phyloP scores from a whole-genome alignment of 2,797 vertebrate genomes.

The Anas flavirostris region DNA sequence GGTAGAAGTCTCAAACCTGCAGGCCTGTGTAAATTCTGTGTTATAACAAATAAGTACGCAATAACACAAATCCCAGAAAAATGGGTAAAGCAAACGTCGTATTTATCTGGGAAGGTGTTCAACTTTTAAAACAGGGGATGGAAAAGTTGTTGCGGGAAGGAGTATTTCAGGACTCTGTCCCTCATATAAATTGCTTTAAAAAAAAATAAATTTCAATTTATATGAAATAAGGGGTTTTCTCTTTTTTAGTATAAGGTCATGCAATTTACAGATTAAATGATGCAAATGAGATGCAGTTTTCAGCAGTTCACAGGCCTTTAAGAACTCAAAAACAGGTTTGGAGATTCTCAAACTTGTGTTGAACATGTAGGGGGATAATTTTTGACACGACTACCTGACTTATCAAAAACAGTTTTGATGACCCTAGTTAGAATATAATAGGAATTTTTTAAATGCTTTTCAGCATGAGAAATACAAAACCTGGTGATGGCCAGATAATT shows the following conservation, averaged over 20 bases:
- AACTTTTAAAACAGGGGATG: neutral
- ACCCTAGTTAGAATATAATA: neutral
- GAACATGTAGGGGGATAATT: neutral
- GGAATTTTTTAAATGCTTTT: neutral
- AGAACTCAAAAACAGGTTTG: neutral
- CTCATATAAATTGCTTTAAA: neutral
- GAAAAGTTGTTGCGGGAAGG: neutral
- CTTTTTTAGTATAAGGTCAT: neutral
- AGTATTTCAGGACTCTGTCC: neutral
- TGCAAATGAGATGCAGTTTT: neutral
- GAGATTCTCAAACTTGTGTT: neutral
- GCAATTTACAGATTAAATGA: neutral
- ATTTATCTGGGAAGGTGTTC: neutral
- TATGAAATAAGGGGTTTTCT: neutral
- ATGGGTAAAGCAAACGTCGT: neutral
- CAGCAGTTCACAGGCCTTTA: neutral
- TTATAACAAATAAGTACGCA: neutral
- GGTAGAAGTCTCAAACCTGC: neutral
- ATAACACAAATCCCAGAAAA: conserved; percentile 9
- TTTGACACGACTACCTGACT: neutral
- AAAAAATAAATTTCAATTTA: neutral
- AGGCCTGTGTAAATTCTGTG: conserved; percentile 8
- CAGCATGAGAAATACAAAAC: neutral
- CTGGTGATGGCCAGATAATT: neutral
- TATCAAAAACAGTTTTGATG: neutral